These are phyloP conservation scores for Mormyrus lacerda DNA, from an alignment of 2,113 vertebrate species.

Conservation along the genomic window DNA sequence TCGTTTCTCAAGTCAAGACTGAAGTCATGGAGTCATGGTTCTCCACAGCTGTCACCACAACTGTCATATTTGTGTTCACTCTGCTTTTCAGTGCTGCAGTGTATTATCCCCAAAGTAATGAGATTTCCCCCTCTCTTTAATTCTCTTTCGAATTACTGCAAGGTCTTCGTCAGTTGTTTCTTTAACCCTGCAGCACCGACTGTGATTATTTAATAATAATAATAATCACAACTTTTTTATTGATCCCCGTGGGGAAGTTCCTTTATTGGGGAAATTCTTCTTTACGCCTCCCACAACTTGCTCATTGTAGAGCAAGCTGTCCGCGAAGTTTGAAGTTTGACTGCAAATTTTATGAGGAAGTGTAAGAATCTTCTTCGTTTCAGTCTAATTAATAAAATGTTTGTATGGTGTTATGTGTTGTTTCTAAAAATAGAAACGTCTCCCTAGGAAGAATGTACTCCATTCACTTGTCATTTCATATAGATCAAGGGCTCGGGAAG, in stretches of 20 bases:
- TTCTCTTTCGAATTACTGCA: not conserved
- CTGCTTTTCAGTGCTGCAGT: not conserved
- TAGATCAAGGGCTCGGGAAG: not conserved
- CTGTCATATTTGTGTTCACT: not conserved
- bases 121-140: not conserved
- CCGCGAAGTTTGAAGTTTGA: not conserved
- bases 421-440: not conserved
- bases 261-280: no score
- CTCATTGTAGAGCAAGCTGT: no score
- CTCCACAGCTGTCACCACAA: not conserved
- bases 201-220: no score
- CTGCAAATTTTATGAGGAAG: not conserved
- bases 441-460: not conserved
- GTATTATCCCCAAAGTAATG: not conserved
- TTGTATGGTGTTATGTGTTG: not conserved
- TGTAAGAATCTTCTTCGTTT: not conserved
- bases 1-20: not conserved
- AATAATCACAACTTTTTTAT: no score
- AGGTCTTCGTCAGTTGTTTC: not conserved
- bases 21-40: not conserved
- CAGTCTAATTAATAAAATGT: not conserved
- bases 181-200: not conserved
- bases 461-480: not conserved
- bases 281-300: no score
- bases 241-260: no score